Evolutionary conservation across 1,140 invertebrate genomes (phyloP).

Genomic region (Prorops nasuta): DNA sequence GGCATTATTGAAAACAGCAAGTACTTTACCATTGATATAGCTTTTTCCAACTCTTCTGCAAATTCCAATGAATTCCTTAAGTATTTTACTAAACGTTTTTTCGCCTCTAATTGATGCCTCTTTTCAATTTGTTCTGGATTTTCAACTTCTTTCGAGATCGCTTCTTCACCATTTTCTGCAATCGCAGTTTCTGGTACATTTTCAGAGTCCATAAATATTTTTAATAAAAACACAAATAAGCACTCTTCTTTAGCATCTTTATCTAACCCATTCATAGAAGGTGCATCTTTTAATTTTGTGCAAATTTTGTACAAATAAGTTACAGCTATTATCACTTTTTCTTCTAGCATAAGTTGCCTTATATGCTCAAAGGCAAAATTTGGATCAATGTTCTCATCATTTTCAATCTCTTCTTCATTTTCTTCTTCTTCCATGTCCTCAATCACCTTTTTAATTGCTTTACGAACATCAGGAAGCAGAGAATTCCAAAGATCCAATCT

Average conservation of each 20-base stretch:
- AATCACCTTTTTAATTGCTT: constrained; percentile 47
- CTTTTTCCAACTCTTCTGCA: constrained; percentile 65
- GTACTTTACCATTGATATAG: constrained; percentile 69
- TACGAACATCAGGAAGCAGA: constrained; percentile 45
- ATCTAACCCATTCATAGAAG: constrained; percentile 27
- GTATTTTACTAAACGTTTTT: constrained; percentile 42
- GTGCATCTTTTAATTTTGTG: constrained; percentile 23
- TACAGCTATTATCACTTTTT: constrained; percentile 42
- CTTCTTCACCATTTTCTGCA: too few relatives aligned
- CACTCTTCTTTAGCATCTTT: constrained; percentile 40
- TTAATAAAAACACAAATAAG: constrained; percentile 40
- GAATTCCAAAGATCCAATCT: constrained; percentile 50
- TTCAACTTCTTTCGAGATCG: constrained; percentile 9
- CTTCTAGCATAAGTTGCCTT: constrained; percentile 42
- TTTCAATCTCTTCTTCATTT: constrained; percentile 14
- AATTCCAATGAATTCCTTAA: constrained; percentile 65
- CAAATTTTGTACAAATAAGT: constrained; percentile 32
- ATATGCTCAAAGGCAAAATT: constrained; percentile 43
- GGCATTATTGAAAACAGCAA: constrained; percentile 73
- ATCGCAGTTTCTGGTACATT: constrained; percentile 6
- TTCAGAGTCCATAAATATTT: constrained; percentile 48
- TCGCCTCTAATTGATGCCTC: constrained; percentile 5
- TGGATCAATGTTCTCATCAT: constrained; percentile 33
- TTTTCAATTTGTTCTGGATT: background rate
- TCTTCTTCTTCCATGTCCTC: constrained; percentile 17